Evolutionary conservation across 2,113 vertebrate species (phyloP), one percentile per base, ranked within the genome.

Genomic region (Mola mola): DNA sequence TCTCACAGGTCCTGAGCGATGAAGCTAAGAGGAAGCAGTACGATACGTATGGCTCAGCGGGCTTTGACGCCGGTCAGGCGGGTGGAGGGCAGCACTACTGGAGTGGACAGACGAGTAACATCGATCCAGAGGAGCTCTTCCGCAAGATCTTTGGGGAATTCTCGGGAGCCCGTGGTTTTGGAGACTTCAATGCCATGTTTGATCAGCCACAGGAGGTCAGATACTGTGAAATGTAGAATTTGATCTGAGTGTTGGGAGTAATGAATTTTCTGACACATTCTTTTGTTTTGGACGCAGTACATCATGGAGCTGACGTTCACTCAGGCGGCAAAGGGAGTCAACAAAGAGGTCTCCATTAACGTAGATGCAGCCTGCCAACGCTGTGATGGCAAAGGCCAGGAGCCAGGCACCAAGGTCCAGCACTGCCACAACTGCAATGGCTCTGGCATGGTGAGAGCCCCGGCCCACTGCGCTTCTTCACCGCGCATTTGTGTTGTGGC

Each of bases 91-190:
- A 92, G 63, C 93, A 92, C 25, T 95, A 96, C 82, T 98, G 97
- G 96, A 88, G 90, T 2, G 88, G 93, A 0, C 94, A 96, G 0
- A 72, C 93, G 1, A 88, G 86, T 2, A 63, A 2, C 16, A 43
- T 98, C 0, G 92, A 99, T 49, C 96, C 97, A 0, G 96, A 99
- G 74, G 97, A 99, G 76, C 95, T 99, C 2, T 99, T 98, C 89
- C 92, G 94, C 53, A 98, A 96, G 85, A 99, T 99, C 80, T 99
- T 98, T 0, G 96, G 97, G 11, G 97, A 99, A 57, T 98, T 95
- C 59, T 95, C 96, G 0, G 94, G 93, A 8, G 92, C 92, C 1
- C 72, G 73, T 0, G 89, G 93, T 7, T 98, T 98, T 0, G 94
- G 96, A 0, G 95, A 98, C 70, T 96, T 98, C 50, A 95, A 91